A percentile compares a stretch with the other conserved stretches of the same genome.
Evolutionary conservation across 2,888 invertebrate genomes (phyloP).

Genomic region (Acleris emargana): DNA sequence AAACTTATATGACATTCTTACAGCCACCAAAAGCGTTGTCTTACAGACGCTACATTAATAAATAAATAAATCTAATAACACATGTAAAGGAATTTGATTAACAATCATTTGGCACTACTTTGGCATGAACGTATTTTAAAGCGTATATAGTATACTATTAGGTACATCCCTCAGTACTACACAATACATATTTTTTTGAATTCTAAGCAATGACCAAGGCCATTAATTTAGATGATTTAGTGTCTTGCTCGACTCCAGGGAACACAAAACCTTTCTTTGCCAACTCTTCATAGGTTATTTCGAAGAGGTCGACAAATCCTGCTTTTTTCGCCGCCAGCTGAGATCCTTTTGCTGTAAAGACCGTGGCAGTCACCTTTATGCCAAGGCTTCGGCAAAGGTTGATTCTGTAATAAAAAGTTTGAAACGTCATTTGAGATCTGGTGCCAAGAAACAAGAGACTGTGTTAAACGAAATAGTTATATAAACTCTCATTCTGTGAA

Average conservation of each 20-base stretch:
- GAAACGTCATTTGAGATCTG: no score
- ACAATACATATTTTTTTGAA: slow-evolving; percentile 1
- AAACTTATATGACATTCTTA: no score
- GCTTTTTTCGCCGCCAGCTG: slow-evolving; percentile 78
- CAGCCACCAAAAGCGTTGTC: no score
- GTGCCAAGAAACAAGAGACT: no score
- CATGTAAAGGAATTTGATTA: no score
- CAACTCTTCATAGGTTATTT: slow-evolving; percentile 74
- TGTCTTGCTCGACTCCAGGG: slow-evolving; percentile 68
- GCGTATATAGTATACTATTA: not conserved
- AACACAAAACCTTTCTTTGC: slow-evolving; percentile 68
- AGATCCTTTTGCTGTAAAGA: slow-evolving; percentile 80
- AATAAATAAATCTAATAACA: no score
- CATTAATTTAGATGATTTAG: slow-evolving; percentile 75
- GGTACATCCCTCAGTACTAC: not conserved
- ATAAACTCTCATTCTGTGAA: no score
- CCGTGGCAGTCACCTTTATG: slow-evolving; percentile 75
- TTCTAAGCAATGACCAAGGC: slow-evolving; percentile 55
- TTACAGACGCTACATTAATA: no score
- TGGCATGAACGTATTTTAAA: slow-evolving; percentile 4
- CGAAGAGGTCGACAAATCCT: slow-evolving; percentile 70
- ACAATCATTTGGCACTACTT: slow-evolving; percentile 12
- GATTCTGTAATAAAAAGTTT: slow-evolving; percentile 57
- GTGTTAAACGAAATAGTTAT: no score
- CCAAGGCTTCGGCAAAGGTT: slow-evolving; percentile 77